Evolutionary conservation across 2,797 vertebrate genomes (phyloP).

Genomic region (Urophycis tenuis): DNA sequence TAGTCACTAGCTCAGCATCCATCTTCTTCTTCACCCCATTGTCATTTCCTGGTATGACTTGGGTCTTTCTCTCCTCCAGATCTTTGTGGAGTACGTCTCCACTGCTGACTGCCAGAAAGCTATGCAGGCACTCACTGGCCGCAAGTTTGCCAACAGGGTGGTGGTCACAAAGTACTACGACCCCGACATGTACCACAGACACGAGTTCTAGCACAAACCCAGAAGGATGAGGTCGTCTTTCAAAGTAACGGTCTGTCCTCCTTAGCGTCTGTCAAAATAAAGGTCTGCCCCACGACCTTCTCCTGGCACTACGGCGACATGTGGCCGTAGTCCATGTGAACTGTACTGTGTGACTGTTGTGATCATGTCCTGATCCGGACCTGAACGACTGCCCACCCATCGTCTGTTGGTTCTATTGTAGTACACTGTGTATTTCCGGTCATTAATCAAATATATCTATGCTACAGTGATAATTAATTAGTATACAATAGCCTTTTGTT

Average conservation of each 20-base stretch:
- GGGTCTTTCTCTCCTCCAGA: conserved; percentile 49
- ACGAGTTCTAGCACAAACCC: conserved; percentile 61
- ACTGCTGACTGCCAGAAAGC: conserved; percentile 74
- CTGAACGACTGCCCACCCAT: neutral
- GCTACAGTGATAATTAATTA: conserved; percentile 30
- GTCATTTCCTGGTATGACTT: neutral
- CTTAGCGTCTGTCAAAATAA: no score
- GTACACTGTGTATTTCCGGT: conserved; percentile 17
- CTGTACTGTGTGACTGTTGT: no score
- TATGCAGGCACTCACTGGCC: conserved; percentile 73
- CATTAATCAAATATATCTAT: neutral
- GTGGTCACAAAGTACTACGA: conserved; percentile 77
- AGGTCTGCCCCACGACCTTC: no score
- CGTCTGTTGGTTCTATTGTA: neutral
- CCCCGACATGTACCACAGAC: conserved; percentile 72
- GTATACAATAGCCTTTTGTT: conserved; percentile 33
- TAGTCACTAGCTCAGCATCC: no score
- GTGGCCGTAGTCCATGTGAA: no score
- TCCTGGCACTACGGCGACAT: no score
- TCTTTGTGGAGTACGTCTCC: conserved; percentile 73
- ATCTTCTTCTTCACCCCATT: no score
- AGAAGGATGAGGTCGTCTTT: neutral
- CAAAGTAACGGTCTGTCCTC: neutral
- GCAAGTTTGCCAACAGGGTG: conserved; percentile 76
- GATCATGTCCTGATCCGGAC: neutral